These are phyloP conservation scores for Adoxophyes honmai DNA, from an alignment of 1,140 invertebrate species.

Conservation along the genomic window DNA sequence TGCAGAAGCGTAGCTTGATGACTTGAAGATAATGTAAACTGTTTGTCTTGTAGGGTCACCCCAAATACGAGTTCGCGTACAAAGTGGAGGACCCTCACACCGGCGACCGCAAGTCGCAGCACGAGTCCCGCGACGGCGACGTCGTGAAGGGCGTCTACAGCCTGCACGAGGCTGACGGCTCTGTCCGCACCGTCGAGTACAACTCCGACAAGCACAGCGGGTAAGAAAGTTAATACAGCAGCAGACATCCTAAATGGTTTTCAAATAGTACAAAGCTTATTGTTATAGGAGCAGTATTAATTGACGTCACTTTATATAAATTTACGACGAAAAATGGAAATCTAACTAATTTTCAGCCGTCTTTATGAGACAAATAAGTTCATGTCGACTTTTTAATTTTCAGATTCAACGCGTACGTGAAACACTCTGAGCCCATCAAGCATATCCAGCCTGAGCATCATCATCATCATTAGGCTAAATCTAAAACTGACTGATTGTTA, in stretches of 20 bases:
- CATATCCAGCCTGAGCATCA: conserved; percentile 23
- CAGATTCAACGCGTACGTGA: conserved; percentile 41
- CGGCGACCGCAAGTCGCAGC: conserved; percentile 54
- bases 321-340: no score
- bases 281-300: no score
- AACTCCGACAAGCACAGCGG: conserved; percentile 60
- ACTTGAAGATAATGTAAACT: not conserved
- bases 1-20: no score
- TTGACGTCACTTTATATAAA: no score
- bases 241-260: no score
- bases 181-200: conserved; percentile 60
- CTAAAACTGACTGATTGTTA: no score
- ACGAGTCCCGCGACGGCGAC: conserved; percentile 55
- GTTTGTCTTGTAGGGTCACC: conserved; percentile 34
- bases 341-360: no score
- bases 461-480: conserved; percentile 1
- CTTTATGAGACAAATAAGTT: no score
- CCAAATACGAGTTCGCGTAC: conserved; percentile 69
- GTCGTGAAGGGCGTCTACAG: conserved; percentile 70
- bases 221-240: no score
- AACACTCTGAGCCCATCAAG: conserved; percentile 27
- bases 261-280: no score
- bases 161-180: conserved; percentile 68
- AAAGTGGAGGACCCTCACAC: conserved; percentile 57
- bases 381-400: not conserved